Conservation (phyloP, 2,888 invertebrate genomes). For the Oscheius sp. region DNA sequence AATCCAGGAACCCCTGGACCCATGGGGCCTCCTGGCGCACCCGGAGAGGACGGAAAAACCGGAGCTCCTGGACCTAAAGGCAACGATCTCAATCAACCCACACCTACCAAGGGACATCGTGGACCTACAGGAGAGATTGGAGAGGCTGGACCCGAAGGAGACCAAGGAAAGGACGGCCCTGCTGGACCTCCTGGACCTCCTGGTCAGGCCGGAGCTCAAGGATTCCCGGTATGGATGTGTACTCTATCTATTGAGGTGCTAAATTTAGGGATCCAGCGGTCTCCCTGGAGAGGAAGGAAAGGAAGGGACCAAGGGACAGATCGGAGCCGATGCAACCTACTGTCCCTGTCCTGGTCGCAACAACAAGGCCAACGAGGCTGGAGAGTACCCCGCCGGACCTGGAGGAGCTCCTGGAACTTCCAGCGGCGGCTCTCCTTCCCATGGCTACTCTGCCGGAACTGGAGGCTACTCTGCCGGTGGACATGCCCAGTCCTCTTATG, state of each 20-base stretch:
- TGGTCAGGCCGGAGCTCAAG: conserved; percentile 58
- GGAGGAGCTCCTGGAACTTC: conserved; percentile 49
- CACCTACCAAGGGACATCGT: conserved; percentile 59
- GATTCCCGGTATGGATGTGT: conserved; percentile 44
- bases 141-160: conserved; percentile 62
- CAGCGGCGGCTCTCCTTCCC: conserved; percentile 54
- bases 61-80: conserved; percentile 47
- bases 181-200: conserved; percentile 53
- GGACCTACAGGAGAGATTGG: conserved; percentile 62
- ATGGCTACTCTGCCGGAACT: conserved; percentile 61
- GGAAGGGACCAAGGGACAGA: conserved; percentile 40
- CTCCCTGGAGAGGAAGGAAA: conserved; percentile 61
- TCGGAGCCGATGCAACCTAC: conserved; percentile 62
- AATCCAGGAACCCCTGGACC: conserved; percentile 61
- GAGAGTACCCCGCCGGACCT: no score
- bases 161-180: conserved; percentile 56
- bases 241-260: conserved; percentile 15
- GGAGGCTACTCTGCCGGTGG: conserved; percentile 63
- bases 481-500: conserved; percentile 57
- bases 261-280: conserved; percentile 53
- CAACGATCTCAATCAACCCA: conserved; percentile 57
- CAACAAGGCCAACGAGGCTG: conserved; percentile 17
- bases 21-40: conserved; percentile 50
- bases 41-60: conserved; percentile 44
- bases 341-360: conserved; percentile 62